Base-by-base conservation (phyloP, 2,888 invertebrate genomes). In the Calliopum simillimum region DNA sequence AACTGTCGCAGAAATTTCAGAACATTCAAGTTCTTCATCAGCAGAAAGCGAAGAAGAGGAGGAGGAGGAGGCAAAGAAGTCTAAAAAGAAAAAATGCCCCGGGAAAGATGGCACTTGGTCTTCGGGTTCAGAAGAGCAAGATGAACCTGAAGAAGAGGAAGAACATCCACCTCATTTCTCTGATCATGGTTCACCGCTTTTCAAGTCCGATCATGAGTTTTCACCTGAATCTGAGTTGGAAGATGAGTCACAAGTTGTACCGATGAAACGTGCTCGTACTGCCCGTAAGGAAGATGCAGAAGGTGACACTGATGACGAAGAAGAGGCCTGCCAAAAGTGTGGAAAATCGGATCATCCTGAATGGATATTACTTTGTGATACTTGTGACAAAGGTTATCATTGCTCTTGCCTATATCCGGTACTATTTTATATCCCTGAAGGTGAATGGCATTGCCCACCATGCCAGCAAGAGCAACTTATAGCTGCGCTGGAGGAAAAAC, bases 401-500 rank as follows among this genome's bases (percentile, higher is more conserved):
- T 98, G 97, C 73, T 95, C 95, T 55, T 99, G 99, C 82, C 89
- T 99, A 49, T 91, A 94, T 73, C 99, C 99, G 0, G 91, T 97
- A 71, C 89, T 99, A 53, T 92, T 98, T 87, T 91, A 95, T 43
- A 94, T 99, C 79, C 99, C 99, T 0, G 97, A 97, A 83, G 98
- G 98, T 0, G 95, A 98, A 85, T 99, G 99, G 99, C 96, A 91
- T 87, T 99, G 99, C 86, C 99, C 99, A 44, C 94, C 95, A 0
- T 99, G 99, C 87, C 95, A 97, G 85, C 99, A 99, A 87, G 95
- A 94, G 80, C 90, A 93, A 86, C 75, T 86, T 11, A 91, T 98
- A 68, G 87, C 88, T 67, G 91, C 92, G 21, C 86, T 99, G 62
- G 92, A 93, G 80, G 89, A 89, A 23, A 92, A 93, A 80, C 86